phyloP scores from a whole-genome alignment of 2,113 vertebrate species.

The Xyrauchen texanus region DNA sequence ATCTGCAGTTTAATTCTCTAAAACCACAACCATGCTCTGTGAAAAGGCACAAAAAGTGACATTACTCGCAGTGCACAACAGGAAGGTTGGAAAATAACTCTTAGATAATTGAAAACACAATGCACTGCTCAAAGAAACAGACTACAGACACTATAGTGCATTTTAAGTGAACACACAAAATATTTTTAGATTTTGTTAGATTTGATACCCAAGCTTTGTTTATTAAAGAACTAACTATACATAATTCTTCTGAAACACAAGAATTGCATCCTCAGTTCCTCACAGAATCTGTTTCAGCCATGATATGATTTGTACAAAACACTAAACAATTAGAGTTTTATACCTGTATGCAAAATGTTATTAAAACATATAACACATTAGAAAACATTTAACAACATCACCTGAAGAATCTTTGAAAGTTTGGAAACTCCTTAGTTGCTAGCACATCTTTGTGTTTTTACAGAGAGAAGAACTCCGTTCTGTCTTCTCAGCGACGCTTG shows the following conservation, averaged over 20 bases:
- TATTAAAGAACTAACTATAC: not conserved
- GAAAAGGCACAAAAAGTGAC: not conserved
- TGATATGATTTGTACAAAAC: too few relatives aligned
- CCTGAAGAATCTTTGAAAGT: not conserved
- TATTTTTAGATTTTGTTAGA: too few relatives aligned
- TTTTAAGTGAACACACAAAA: not conserved
- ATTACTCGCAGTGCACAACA: conserved; percentile 25
- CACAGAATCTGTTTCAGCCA: too few relatives aligned
- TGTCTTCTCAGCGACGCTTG: conserved; percentile 84
- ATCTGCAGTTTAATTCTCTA: not conserved
- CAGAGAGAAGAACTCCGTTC: conserved; percentile 84
- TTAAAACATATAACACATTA: too few relatives aligned
- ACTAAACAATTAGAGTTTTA: too few relatives aligned
- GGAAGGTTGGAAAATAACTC: not conserved
- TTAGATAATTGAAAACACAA: not conserved
- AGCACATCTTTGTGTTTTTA: not conserved
- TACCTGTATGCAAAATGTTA: too few relatives aligned
- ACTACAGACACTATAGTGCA: not conserved
- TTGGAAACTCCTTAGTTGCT: not conserved
- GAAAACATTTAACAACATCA: too few relatives aligned
- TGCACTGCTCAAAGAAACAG: not conserved
- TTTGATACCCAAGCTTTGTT: not conserved
- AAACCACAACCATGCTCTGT: not conserved
- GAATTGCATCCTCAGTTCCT: too few relatives aligned
- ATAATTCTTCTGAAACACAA: too few relatives aligned